These are phyloP conservation scores for Ceriagrion tenellum DNA, from an alignment of 2,888 invertebrate genomes.

Conservation along the genomic window DNA sequence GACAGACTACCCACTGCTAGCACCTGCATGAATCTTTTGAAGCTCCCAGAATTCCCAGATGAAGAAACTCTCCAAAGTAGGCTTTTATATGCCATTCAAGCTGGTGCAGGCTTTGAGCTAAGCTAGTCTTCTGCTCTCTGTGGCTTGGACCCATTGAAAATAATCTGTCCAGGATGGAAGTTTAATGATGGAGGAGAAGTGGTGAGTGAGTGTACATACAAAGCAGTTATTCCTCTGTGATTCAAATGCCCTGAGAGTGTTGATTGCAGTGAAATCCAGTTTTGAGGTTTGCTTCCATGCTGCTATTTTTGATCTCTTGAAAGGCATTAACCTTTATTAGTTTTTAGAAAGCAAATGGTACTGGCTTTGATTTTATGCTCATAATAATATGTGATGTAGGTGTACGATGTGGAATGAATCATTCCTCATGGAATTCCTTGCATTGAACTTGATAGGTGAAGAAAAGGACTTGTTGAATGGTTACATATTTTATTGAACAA, in stretches of 20 bases:
- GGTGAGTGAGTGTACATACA: conserved; percentile 41
- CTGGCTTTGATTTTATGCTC: conserved; percentile 1
- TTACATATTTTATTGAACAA: conserved; percentile 4
- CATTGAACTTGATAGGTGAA: neutral
- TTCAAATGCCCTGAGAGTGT: conserved; percentile 15
- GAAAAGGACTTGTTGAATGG: neutral
- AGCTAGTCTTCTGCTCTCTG: conserved; percentile 80
- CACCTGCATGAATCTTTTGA: conserved; percentile 98
- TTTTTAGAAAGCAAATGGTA: conserved; percentile 1
- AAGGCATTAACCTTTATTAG: conserved; percentile 8
- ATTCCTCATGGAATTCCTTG: neutral
- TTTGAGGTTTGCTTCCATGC: neutral
- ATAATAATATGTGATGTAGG: conserved; percentile 5
- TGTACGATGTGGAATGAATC: neutral
- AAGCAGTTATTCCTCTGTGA: neutral
- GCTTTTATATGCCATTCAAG: conserved; percentile 94
- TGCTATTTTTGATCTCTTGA: conserved; percentile 32
- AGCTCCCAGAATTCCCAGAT: conserved; percentile 93
- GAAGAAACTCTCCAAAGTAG: conserved; percentile 89
- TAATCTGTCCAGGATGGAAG: conserved; percentile 50
- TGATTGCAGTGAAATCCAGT: conserved; percentile 24
- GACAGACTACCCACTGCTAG: conserved; percentile 97
- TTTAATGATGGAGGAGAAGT: neutral
- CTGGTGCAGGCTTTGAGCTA: conserved; percentile 97
- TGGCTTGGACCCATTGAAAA: conserved; percentile 13